Evolutionary conservation across 2,888 invertebrate genomes (phyloP), one percentile per base, ranked within the genome.

Genomic region (Limnephilus rhombicus): DNA sequence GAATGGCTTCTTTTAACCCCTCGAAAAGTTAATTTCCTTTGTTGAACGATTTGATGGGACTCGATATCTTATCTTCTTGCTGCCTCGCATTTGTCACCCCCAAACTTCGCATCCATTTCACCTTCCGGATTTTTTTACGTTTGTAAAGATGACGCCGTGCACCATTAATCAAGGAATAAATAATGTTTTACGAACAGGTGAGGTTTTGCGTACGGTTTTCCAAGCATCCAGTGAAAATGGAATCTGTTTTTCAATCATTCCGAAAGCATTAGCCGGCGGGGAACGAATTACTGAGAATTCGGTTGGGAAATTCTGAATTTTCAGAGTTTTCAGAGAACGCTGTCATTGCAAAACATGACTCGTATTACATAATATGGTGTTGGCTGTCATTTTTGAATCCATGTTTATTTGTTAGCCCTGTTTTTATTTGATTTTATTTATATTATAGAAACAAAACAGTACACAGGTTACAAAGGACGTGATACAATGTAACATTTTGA

Each of bases 101-200:
- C n/a, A n/a, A 37, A 68, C 31, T 31, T 68, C 29, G 5, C 7
- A 34, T 15, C 7, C 29, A 15, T 29, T 68, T 34, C 37, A 80
- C 15, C 80, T 68, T 7, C 37, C 80, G 24, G 13, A 85, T 83
- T 18, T 49, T 29, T 86, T 86, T 49, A 49, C 18, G 18, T 37
- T 89, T 18, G 88, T 7, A 29, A 53, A 18, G 80, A 15, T 37
- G 80, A 29, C 18, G 12, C 31, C 29, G 31, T 80, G 37, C 24
- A 37, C 12, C 88, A 89, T 89, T 89, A 89, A 89, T 89, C 88
- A 89, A 3, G n/a, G n/a, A 80, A 89, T 41, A 80, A 89, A 37
- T 31, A 37, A 24, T 34, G 45, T n/a, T 86, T 37, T 80, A 89
- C 31, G 37, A n/a, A 9, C 88, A 89, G 80, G 34, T 24, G 12